Conservation (phyloP, 2,113 vertebrate genomes). For the Toxostoma redivivum region DNA sequence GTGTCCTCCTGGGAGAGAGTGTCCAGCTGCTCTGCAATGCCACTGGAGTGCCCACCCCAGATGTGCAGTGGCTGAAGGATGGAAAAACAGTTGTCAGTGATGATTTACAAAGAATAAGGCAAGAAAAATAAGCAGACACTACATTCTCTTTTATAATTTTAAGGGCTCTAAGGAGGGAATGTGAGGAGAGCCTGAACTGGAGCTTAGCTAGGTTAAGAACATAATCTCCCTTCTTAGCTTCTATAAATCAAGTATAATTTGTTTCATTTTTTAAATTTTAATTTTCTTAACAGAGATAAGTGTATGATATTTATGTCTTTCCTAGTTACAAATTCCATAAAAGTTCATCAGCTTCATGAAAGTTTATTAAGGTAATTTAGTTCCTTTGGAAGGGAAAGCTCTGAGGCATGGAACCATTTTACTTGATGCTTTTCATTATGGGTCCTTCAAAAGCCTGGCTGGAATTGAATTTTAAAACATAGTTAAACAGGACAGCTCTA, state of each 20-base stretch:
- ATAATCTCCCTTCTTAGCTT: neutral
- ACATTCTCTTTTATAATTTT: neutral
- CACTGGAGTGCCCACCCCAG: conserved; percentile 80
- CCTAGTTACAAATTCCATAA: neutral
- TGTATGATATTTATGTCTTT: neutral
- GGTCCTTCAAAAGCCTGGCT: neutral
- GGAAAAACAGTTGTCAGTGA: conserved; percentile 73
- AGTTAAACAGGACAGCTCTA: neutral
- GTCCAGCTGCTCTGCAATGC: conserved; percentile 83
- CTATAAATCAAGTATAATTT: neutral
- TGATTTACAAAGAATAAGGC: conserved; percentile 75
- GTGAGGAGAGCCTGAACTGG: neutral
- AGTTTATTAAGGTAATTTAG: neutral
- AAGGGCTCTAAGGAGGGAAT: neutral
- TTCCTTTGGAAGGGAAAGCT: neutral
- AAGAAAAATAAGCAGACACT: conserved; percentile 3
- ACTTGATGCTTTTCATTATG: neutral
- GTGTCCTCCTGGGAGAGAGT: conserved; percentile 82
- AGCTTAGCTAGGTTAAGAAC: neutral
- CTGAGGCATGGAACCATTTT: neutral
- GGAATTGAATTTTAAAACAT: neutral
- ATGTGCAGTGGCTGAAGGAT: conserved; percentile 89
- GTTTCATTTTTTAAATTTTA: neutral
- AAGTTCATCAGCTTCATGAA: neutral
- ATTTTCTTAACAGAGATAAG: neutral